phyloP scores from a whole-genome alignment of 2,797 vertebrate genomes.

The Basileuterus tristriatus region DNA sequence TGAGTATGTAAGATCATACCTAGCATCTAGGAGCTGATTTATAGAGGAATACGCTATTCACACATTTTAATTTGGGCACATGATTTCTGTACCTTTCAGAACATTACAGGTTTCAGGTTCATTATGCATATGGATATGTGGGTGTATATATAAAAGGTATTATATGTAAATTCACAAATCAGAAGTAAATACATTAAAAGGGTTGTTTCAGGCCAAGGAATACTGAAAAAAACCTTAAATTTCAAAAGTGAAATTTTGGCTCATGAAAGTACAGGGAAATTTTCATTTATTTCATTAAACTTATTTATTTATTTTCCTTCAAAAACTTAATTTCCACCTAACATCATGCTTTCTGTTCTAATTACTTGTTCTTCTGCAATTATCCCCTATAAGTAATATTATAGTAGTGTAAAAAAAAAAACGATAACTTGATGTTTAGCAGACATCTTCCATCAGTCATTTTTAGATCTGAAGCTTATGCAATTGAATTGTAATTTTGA shows the following conservation, averaged over 20 bases:
- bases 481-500: background rate
- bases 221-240: background rate
- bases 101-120: background rate
- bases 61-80: background rate
- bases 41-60: background rate
- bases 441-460: constrained; percentile 35
- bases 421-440: constrained; percentile 42
- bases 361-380: constrained; percentile 37
- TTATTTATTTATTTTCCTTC: background rate
- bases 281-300: background rate
- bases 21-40: background rate
- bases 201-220: background rate
- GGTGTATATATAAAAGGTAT: background rate
- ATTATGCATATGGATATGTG: background rate
- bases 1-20: background rate
- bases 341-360: background rate
- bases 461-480: constrained; percentile 29
- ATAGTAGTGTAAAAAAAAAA: background rate
- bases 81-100: background rate
- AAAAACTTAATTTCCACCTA: background rate
- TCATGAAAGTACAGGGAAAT: background rate
- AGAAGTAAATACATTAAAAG: background rate
- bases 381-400: background rate
- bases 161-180: background rate
- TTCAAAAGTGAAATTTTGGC: background rate